Conservation (phyloP, 1,140 invertebrate species). For the Drosophila leontia region DNA sequence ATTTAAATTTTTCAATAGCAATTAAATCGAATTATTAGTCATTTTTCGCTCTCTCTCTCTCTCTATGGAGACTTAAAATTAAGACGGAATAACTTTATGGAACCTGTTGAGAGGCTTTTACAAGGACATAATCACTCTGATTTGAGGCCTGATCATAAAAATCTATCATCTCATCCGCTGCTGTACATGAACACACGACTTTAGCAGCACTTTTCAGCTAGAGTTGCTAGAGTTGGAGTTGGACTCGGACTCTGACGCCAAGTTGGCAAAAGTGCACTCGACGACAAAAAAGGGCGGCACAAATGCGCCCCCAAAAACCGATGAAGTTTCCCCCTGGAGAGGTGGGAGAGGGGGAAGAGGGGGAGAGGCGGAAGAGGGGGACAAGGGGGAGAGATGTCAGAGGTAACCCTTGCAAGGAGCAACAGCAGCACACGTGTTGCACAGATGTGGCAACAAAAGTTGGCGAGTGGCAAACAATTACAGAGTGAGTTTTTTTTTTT, state of each 20-base stretch:
- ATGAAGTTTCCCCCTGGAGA: not conserved
- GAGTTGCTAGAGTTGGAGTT: conserved; percentile 5
- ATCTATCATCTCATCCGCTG: conserved; percentile 7
- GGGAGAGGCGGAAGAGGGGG: not conserved
- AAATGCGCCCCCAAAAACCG: conserved; percentile 35
- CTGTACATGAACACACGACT: conserved; percentile 38
- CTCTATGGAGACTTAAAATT: not conserved
- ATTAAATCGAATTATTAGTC: not conserved
- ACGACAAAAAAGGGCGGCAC: conserved; percentile 46
- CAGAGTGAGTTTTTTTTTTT: conserved; percentile 3
- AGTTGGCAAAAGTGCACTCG: conserved; percentile 47
- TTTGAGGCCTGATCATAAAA: not conserved
- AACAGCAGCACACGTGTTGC: conserved; percentile 46
- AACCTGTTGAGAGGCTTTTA: not conserved
- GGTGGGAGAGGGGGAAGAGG: not conserved
- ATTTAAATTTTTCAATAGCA: conserved; percentile 1
- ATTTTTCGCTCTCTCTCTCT: not conserved
- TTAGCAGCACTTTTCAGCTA: conserved; percentile 10
- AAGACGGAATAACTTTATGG: not conserved
- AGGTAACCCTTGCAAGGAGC: conserved; percentile 14
- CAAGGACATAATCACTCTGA: conserved; percentile 6
- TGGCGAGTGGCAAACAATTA: conserved; percentile 45
- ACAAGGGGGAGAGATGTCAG: not conserved
- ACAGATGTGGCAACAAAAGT: conserved; percentile 44
- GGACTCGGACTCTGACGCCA: conserved; percentile 24